Conservation (phyloP, 1,140 invertebrate species). For the Agrypnia vestita region DNA sequence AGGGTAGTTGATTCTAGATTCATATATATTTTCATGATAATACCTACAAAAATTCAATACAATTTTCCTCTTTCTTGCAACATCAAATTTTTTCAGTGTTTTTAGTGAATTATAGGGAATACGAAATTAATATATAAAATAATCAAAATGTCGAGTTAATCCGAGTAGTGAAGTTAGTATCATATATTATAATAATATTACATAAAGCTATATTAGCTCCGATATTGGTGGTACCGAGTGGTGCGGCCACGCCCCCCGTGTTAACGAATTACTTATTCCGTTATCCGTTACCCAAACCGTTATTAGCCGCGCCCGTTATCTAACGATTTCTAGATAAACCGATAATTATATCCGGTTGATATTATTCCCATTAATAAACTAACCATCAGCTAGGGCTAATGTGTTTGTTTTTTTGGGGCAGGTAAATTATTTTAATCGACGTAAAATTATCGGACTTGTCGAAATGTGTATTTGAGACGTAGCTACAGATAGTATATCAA, state of each 20-base stretch:
- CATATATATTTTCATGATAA: too few relatives aligned
- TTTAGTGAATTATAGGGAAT: too few relatives aligned
- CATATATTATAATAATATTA: too few relatives aligned
- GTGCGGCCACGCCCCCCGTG: neutral
- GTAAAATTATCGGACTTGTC: neutral
- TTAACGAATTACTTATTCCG: conserved; percentile 42
- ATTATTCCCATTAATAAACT: conserved; percentile 56
- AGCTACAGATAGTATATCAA: too few relatives aligned
- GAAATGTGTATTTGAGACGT: conserved; percentile 3
- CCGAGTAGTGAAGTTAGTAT: too few relatives aligned
- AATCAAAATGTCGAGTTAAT: too few relatives aligned
- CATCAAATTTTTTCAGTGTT: too few relatives aligned
- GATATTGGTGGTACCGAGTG: neutral
- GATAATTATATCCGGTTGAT: conserved; percentile 44
- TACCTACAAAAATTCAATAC: too few relatives aligned
- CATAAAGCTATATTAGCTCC: too few relatives aligned
- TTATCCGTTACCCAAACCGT: conserved; percentile 13
- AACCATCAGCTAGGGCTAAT: conserved; percentile 39
- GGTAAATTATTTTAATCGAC: conserved; percentile 7
- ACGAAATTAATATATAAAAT: too few relatives aligned
- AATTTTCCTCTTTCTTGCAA: too few relatives aligned
- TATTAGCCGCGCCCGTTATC: conserved; percentile 16
- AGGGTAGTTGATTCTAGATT: too few relatives aligned
- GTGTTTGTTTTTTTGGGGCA: conserved; percentile 43
- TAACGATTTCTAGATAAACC: conserved; percentile 38